Evolutionary conservation across 2,888 invertebrate genomes (phyloP).

Genomic region (Phymatocera aterrima): DNA sequence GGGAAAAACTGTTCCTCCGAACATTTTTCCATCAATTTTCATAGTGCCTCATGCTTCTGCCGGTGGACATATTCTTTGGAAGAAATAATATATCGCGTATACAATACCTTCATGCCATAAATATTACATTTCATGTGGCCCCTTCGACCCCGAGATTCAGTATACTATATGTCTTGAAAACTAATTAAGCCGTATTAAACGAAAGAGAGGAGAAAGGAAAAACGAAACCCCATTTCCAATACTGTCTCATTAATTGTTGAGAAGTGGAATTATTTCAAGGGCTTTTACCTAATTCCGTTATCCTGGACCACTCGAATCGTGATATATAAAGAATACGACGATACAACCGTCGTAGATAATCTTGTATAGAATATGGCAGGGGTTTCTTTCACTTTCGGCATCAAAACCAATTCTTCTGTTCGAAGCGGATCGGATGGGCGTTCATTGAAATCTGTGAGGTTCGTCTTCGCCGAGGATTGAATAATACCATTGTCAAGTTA

Average conservation of each 20-base stretch:
- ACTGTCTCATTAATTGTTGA: neutral
- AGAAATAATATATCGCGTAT: neutral
- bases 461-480: neutral
- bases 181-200: neutral
- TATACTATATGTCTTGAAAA: too few relatives aligned
- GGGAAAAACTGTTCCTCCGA: neutral
- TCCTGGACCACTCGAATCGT: neutral
- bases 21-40: neutral
- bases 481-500: constrained; percentile 4
- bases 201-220: neutral
- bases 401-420: neutral
- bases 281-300: neutral
- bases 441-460: neutral
- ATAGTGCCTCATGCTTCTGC: too few relatives aligned
- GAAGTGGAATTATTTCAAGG: constrained; percentile 1
- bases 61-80: too few relatives aligned
- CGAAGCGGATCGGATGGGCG: neutral
- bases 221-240: neutral
- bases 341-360: neutral
- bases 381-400: neutral
- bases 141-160: neutral
- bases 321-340: neutral
- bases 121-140: neutral
- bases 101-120: neutral
- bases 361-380: neutral